Percentiles rank a stretch among this genome's conserved stretches.
phyloP scores from a whole-genome alignment of 2,113 vertebrate genomes.

The Tragelaphus strepsiceros region DNA sequence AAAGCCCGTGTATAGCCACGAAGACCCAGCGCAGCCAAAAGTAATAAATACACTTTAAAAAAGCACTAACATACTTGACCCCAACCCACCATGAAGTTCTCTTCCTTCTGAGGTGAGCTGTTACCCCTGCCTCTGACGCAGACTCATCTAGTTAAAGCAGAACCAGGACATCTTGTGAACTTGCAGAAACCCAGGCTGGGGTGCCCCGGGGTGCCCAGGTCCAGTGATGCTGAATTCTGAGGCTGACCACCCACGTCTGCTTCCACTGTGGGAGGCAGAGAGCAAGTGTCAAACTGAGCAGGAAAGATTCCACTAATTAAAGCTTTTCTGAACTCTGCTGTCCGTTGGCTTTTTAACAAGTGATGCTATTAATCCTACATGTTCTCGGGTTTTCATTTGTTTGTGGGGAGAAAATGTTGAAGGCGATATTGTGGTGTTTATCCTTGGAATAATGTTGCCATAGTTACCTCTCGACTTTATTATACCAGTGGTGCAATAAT shows the following conservation, averaged over 20 bases:
- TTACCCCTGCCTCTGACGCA: background rate
- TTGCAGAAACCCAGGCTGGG: background rate
- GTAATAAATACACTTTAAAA: background rate
- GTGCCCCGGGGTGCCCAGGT: background rate
- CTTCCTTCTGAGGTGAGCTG: background rate
- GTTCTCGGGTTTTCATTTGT: slow-evolving; percentile 59
- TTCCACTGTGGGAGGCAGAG: background rate
- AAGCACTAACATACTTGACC: background rate
- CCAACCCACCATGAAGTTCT: background rate
- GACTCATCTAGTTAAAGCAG: background rate
- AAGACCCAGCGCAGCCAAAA: background rate
- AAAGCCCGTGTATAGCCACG: background rate
- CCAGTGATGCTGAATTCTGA: background rate
- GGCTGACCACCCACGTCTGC: background rate
- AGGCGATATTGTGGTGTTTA: slow-evolving; percentile 74
- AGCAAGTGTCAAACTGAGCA: background rate
- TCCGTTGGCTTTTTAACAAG: slow-evolving; percentile 72
- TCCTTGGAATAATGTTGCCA: slow-evolving; percentile 78
- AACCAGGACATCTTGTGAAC: background rate
- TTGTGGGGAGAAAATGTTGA: slow-evolving; percentile 44
- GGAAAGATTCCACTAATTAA: slow-evolving; percentile 34
- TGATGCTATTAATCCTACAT: slow-evolving; percentile 71
- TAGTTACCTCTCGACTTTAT: slow-evolving; percentile 76
- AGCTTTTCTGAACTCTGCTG: slow-evolving; percentile 32
- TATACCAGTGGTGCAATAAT: slow-evolving; percentile 64